These are phyloP conservation scores for Aphidoletes aphidimyza DNA, from an alignment of 2,888 invertebrate species.

Conservation along the genomic window DNA sequence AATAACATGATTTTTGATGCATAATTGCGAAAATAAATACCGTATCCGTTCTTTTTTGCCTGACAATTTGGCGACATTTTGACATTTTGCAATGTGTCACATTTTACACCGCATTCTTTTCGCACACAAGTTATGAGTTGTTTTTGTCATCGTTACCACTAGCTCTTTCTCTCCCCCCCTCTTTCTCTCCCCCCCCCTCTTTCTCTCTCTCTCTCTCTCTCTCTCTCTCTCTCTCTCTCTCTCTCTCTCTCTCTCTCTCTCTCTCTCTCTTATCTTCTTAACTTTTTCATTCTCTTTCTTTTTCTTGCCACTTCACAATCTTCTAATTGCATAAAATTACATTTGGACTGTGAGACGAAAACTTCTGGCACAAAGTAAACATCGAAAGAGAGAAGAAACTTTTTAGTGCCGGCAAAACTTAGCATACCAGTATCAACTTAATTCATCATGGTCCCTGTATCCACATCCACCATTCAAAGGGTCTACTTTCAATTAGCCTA, in stretches of 20 bases:
- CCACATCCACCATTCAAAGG: background rate
- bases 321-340: conserved; percentile 25
- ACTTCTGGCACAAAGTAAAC: too few species aligned
- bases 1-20: too few species aligned
- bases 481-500: conserved; percentile 17
- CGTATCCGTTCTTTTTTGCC: too few species aligned
- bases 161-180: too few species aligned
- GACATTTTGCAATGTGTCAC: conserved; percentile 22
- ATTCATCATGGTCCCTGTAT: conserved; percentile 1
- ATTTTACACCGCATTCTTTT: conserved; percentile 31
- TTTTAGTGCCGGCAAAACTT: background rate
- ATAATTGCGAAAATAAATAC: background rate
- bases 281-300: too few species aligned
- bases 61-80: too few species aligned
- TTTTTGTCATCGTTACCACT: too few species aligned
- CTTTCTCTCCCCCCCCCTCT: too few species aligned
- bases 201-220: too few species aligned
- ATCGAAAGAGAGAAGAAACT: background rate
- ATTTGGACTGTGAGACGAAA: background rate
- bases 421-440: conserved; percentile 40
- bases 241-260: background rate
- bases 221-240: too few species aligned
- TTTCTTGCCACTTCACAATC: background rate
- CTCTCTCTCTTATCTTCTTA: too few species aligned
- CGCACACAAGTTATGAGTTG: background rate